Conservation (phyloP, 2,113 vertebrate species). For the Rattus norvegicus region DNA sequence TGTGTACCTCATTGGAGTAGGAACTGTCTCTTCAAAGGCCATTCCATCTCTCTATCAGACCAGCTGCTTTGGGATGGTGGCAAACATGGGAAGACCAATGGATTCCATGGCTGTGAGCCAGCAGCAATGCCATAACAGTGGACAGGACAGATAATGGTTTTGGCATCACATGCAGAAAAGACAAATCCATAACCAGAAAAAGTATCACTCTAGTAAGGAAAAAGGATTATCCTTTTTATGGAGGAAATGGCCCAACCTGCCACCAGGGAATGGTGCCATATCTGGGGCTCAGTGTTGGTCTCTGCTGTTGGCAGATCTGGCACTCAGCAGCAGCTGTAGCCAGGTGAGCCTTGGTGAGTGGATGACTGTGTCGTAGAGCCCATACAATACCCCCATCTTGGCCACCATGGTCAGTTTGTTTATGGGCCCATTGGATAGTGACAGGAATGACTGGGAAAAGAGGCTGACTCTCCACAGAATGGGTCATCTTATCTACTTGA, state of each 20-base stretch:
- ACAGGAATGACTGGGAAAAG: neutral
- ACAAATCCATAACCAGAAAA: neutral
- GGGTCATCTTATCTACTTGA: neutral
- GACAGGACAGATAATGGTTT: neutral
- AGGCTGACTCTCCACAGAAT: neutral
- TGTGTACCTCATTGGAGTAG: neutral
- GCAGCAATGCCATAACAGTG: neutral
- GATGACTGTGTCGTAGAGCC: neutral
- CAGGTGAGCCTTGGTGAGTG: neutral
- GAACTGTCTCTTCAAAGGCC: neutral
- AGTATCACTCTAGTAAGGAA: neutral
- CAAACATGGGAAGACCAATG: neutral
- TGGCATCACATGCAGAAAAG: neutral
- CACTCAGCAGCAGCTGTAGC: neutral
- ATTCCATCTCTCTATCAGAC: neutral
- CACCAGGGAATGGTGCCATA: neutral
- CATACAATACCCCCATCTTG: neutral
- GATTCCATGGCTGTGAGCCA: neutral
- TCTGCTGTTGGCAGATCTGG: neutral
- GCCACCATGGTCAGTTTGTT: neutral
- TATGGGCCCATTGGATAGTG: neutral
- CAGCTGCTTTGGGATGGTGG: neutral
- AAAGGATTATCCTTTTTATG: neutral
- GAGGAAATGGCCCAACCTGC: neutral
- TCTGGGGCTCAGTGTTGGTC: neutral